Percentiles rank a stretch among this genome's conserved stretches.
Conservation (phyloP, 2,888 invertebrate species). For the Pyralis farinalis region DNA sequence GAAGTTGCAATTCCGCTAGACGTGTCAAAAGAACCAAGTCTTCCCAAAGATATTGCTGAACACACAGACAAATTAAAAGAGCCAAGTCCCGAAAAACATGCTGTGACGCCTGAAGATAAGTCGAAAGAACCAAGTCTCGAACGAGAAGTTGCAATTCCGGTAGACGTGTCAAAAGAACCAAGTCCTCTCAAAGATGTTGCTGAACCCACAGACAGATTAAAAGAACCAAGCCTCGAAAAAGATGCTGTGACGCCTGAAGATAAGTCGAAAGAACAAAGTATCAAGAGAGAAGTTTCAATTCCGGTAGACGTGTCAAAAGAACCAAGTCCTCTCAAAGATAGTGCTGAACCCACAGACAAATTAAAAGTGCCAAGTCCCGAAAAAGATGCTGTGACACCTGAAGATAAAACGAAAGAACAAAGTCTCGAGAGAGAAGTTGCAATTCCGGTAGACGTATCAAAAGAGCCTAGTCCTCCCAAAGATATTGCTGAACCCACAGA, state of each 20-base stretch:
- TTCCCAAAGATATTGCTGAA: not conserved
- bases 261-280: not conserved
- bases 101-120: not conserved
- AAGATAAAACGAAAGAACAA: conserved; percentile 2
- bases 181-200: conserved; percentile 3
- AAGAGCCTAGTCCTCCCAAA: not conserved
- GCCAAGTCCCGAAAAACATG: conserved; percentile 8
- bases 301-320: conserved; percentile 1
- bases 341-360: conserved; percentile 6
- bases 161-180: not conserved
- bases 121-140: not conserved
- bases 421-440: conserved; percentile 16
- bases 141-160: not conserved
- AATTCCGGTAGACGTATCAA: conserved; percentile 3
- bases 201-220: not conserved
- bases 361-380: conserved; percentile 7
- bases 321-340: conserved; percentile 15
- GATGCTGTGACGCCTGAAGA: not conserved
- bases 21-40: conserved; percentile 9
- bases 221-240: not conserved
- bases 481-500: not conserved
- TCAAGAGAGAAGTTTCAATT: not conserved
- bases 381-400: not conserved
- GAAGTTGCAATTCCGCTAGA: not conserved
- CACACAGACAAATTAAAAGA: conserved; percentile 5